Evolutionary conservation across 2,113 vertebrate species (phyloP), one percentile per base, ranked within the genome.

Genomic region (Vidua chalybeata): DNA sequence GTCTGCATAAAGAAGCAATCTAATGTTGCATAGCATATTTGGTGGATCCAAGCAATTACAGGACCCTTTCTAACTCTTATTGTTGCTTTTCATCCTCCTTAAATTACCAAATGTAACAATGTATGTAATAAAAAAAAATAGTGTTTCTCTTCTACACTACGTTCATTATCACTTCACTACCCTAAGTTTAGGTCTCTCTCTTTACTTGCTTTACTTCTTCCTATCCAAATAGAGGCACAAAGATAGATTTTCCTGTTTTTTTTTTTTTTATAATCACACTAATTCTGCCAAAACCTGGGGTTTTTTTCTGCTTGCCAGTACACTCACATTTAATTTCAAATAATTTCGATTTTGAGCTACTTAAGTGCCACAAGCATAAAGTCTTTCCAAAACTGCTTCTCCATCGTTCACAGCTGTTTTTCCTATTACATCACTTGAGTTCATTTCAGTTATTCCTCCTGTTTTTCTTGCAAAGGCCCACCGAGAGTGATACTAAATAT

Each of bases 401-500:
- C 35, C 24, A 1, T 15, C 78, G 30, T 4, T 30, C 13, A 27
- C 41, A 23, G 56, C 7, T 30, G 9, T 4, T 83, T 66, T n/a
- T 27, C 49, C 54, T 16, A 14, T 18, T 48, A 37, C 14, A 28
- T 27, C 72, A 43, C 7, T 9, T 4, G n/a, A 52, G 5, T 14
- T 55, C 13, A 7, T 30, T n/a, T 9, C 55, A 35, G 35, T 13
- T 27, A 33, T 13, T 43, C 7, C 48, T 46, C 33, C 6, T 26
- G 49, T 66, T 24, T 39, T 11, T 16, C 37, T 41, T 5, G 17
- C 22, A 49, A 26, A 4, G 6, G 35, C 73, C 9, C 5, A 14
- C 2, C 1, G 13, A 26, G 18, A 1, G 2, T 2, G 15, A 10
- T 7, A 11, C 41, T 6, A 2, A 1, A 17, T 0, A 33, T 11